Conservation (phyloP, 2,888 invertebrate species). For the Buathra laborator region DNA sequence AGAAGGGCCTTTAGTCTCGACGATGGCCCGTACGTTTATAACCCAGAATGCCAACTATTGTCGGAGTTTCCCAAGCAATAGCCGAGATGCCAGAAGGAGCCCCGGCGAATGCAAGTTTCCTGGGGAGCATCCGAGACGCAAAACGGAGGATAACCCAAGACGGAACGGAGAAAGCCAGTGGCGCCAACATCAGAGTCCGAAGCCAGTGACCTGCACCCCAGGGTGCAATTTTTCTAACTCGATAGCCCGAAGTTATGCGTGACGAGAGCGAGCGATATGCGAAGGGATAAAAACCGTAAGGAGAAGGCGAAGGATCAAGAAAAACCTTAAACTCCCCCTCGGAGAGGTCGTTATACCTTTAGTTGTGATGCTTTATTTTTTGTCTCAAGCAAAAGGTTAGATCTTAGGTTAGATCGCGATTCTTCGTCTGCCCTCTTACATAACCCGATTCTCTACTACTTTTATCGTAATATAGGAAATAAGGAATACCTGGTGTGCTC, state of each 20-base stretch:
- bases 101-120: conserved; percentile 54
- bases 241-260: conserved; percentile 52
- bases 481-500: neutral
- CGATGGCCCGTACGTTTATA: conserved; percentile 51
- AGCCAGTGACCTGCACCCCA: conserved; percentile 49
- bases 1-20: conserved; percentile 21
- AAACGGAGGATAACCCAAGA: conserved; percentile 30
- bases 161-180: conserved; percentile 4
- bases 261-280: conserved; percentile 9
- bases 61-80: conserved; percentile 61
- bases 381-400: neutral
- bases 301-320: neutral
- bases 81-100: conserved; percentile 50
- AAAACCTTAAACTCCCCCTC: conserved; percentile 2
- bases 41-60: conserved; percentile 64
- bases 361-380: neutral
- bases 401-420: neutral
- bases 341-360: conserved; percentile 36
- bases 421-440: neutral
- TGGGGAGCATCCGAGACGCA: conserved; percentile 28
- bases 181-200: conserved; percentile 33
- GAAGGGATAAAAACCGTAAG: neutral
- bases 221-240: conserved; percentile 56
- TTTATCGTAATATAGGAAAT: neutral
- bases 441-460: neutral